Base-by-base conservation (phyloP, 2,797 vertebrate genomes). In the Craterocephalus amniculus region DNA sequence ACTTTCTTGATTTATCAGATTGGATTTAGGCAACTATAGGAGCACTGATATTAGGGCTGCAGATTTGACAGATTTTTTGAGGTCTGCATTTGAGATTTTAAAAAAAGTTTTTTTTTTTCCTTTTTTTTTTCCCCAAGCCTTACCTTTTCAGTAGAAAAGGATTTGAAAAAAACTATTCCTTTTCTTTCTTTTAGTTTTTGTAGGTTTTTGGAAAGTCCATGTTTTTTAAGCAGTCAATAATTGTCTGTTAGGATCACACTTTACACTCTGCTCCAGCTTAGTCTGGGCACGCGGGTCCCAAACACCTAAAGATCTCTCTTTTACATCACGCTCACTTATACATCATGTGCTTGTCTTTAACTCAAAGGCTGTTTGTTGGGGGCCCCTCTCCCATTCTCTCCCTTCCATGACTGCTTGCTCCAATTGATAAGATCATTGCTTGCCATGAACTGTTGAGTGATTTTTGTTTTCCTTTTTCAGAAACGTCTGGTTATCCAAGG, bases 401-500 rank as follows among this genome's bases (percentile, higher is more conserved):
- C 92, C 91, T 96, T 96, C 93, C 93, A 96, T 95, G 93, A 96
- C 95, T 97, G 95, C 96, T 98, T 96, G 95, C 93, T 96, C 97
- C 95, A 72, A 91, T 96, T 96, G 95, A 93, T 94, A 87, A 91
- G 94, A 87, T 56, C 32, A 61, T 49, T 75, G 5, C 45, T 35
- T 26, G 4, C 79, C 80, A 93, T 5, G 93, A 93, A 89, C 85
- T 67, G 49, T 84, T 90, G 92, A 85, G 89, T 98, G 92, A 99
- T 83, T 76, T 45, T 74, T 63, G 49, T 83, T 83, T 62, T 95
- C 93, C 91, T 97, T 89, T 98, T 97, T 91, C 98, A 99, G 98
- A 99, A 99, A 94, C 95, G 95, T 87, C 93, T 99, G 92, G 93
- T 94, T 88, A 96, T 99, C 92, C 97, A 99, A 86, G 97, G 98